phyloP scores from a whole-genome alignment of 2,888 invertebrate species.

The Lydus trimaculatus region DNA sequence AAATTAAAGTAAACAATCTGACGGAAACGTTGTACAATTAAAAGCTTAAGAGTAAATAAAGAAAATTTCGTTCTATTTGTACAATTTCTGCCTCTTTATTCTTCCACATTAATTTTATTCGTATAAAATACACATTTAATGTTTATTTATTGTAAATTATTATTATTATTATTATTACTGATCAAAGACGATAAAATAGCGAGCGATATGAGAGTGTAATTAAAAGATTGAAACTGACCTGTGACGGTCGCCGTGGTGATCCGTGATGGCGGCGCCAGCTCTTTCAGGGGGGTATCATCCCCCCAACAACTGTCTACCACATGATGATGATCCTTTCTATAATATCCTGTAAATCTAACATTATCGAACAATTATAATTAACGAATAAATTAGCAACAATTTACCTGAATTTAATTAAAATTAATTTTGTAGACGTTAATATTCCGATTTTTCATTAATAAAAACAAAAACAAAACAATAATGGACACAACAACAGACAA shows the following conservation, averaged over 20 bases:
- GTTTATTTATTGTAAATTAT: no score
- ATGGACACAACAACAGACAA: neutral
- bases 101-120: neutral
- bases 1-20: neutral
- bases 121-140: neutral
- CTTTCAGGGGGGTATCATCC: constrained; percentile 59
- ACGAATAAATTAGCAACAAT: neutral
- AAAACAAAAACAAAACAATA: neutral
- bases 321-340: constrained; percentile 44
- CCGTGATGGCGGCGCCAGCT: constrained; percentile 62
- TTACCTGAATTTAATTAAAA: neutral
- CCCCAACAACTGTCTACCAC: constrained; percentile 60
- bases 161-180: no score
- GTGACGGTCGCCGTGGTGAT: constrained; percentile 62
- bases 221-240: constrained; percentile 49
- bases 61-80: neutral
- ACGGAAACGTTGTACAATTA: neutral
- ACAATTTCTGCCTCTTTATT: neutral
- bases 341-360: constrained; percentile 36
- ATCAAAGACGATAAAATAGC: no score
- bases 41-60: constrained; percentile 4
- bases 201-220: constrained; percentile 6
- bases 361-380: neutral
- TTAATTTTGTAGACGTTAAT: neutral
- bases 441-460: neutral